Base-by-base conservation (phyloP, 2,888 invertebrate species). In the Ormyrus pomaceus region DNA sequence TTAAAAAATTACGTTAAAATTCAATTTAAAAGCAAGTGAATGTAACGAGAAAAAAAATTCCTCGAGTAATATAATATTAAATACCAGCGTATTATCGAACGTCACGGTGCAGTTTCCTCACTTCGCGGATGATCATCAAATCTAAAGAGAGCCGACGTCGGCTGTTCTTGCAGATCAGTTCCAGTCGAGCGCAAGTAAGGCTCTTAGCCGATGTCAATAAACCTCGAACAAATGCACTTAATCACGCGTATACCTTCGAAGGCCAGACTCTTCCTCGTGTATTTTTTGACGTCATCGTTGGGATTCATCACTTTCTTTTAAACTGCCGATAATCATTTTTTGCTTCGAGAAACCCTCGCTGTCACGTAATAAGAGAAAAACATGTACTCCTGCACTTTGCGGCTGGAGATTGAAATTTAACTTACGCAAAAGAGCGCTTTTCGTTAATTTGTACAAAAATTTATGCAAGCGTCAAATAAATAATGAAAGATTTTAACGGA, bases 171-270 rank as follows among this genome's bases (percentile, higher is more conserved):
- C 82, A 82, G 83, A 87, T 87, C 85, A 84, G 84, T 86, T 85
- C 84, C 86, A 83, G 83, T 82, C 83, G 86, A 85, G 83, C 83
- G 85, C 82, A 83, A 84, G 80, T 77, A 80, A 81, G 83, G 83
- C 82, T 82, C 82, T 84, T 84, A 82, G 70, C 83, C 82, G 84
- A 84, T 84, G 85, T 85, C 84, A 84, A 85, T 84, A 85, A 85
- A 86, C 84, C 82, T 84, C 83, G 82, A 83, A 85, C 85, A 84
- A 86, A 85, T 84, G 85, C 84, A 86, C 84, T 87, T 86, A 86
- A 87, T 85, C 85, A 86, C 83, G 86, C 86, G 82, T 83, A 74
- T 64, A 66, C 65, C 64, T 69, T 13, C 55, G 64, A 74, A 73
- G 77, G 81, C 71, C 72, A 62, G 66, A 69, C 77, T 80, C 68